These are phyloP conservation scores for Drosophila mojavensis DNA, from an alignment of 1,140 invertebrate genomes.

Conservation along the genomic window DNA sequence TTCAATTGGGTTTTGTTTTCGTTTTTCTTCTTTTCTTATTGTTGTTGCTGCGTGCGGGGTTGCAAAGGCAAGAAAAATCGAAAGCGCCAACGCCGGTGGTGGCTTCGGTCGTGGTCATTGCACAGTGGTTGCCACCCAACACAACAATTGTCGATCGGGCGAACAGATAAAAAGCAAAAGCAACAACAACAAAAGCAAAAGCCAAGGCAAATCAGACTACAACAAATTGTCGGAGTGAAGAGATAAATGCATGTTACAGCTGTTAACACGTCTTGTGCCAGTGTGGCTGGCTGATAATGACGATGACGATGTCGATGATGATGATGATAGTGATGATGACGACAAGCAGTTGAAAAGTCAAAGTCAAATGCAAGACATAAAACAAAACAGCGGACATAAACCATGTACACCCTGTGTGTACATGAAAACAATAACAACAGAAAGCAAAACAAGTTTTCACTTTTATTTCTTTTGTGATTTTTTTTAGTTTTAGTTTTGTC, in stretches of 20 bases:
- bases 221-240: slow-evolving; percentile 25
- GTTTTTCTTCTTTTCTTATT: slow-evolving; percentile 14
- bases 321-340: slow-evolving; percentile 37
- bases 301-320: slow-evolving; percentile 37
- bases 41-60: slow-evolving; percentile 61
- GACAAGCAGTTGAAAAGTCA: slow-evolving; percentile 78
- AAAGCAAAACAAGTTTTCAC: slow-evolving; percentile 79
- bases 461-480: slow-evolving; percentile 53
- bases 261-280: slow-evolving; percentile 23
- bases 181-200: slow-evolving; percentile 2
- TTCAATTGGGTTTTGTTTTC: slow-evolving; percentile 15
- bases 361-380: slow-evolving; percentile 75
- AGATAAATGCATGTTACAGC: slow-evolving; percentile 2
- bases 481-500: slow-evolving; percentile 28
- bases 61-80: slow-evolving; percentile 63
- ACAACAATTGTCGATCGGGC: slow-evolving; percentile 21
- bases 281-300: slow-evolving; percentile 13
- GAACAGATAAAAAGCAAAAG: slow-evolving; percentile 33
- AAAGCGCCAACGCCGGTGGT: slow-evolving; percentile 56
- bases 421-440: slow-evolving; percentile 47
- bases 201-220: slow-evolving; percentile 4
- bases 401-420: slow-evolving; percentile 32
- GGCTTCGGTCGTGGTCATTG: slow-evolving; percentile 28
- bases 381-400: slow-evolving; percentile 44
- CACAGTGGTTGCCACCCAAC: slow-evolving; percentile 47